These are phyloP conservation scores for Eudasyphora cyanicolor DNA, from an alignment of 2,888 invertebrate species.

Conservation along the genomic window DNA sequence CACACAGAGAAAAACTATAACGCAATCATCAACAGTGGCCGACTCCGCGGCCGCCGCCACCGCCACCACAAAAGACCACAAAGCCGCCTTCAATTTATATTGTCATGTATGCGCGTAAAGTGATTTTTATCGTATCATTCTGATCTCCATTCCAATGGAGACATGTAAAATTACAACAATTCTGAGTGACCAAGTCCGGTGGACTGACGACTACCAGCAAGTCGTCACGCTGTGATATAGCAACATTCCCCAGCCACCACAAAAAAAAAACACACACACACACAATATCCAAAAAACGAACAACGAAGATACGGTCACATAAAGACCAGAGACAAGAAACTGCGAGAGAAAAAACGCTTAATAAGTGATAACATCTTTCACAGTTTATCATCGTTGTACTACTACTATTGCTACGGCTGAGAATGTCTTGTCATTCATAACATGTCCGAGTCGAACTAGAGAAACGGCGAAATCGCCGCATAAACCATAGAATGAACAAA, in stretches of 20 bases:
- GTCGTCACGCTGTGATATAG: conserved; percentile 40
- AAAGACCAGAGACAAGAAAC: conserved; percentile 30
- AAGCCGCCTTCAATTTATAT: conserved; percentile 56
- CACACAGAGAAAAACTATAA: conserved; percentile 45
- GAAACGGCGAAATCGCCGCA: background rate
- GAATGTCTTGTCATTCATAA: conserved; percentile 62
- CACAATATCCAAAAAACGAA: background rate
- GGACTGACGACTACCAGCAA: background rate
- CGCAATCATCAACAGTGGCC: background rate
- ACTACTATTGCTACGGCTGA: too few relatives aligned
- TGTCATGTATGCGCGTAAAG: conserved; percentile 55
- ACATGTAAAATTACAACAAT: conserved; percentile 46
- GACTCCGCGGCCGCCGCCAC: too few relatives aligned
- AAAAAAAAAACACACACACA: conserved; percentile 39
- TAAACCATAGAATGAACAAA: background rate
- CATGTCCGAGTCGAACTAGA: conserved; percentile 58
- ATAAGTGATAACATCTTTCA: conserved; percentile 58
- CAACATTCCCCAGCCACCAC: background rate
- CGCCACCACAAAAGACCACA: conserved; percentile 41
- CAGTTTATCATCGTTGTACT: conserved; percentile 60
- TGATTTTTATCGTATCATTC: conserved; percentile 57
- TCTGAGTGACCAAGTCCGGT: background rate
- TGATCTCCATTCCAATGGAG: conserved; percentile 44
- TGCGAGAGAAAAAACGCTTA: conserved; percentile 53
- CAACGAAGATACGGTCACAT: conserved; percentile 7